Percentiles rank a stretch among this genome's conserved stretches.
Evolutionary conservation across 2,888 invertebrate genomes (phyloP).

Genomic region (Cataglyphis albicans): DNA sequence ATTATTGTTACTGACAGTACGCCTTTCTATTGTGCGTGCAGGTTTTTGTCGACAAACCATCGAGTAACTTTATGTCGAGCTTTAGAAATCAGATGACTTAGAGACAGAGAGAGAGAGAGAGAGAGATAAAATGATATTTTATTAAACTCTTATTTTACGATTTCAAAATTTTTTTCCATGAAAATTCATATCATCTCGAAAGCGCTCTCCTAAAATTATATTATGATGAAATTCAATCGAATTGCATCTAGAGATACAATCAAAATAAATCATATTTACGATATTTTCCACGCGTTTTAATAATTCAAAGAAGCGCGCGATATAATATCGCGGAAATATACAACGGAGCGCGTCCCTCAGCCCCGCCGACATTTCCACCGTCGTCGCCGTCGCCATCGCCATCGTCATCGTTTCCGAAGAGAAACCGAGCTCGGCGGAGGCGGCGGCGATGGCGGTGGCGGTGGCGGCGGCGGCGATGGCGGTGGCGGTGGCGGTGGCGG

Average conservation of each 20-base stretch:
- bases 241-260: not conserved
- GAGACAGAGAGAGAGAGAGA: not conserved
- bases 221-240: not conserved
- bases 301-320: constrained; percentile 31
- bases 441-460: no score
- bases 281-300: constrained; percentile 29
- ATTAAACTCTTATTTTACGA: not conserved
- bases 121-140: not conserved
- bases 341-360: not conserved
- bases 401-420: constrained; percentile 58
- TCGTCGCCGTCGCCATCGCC: constrained; percentile 21
- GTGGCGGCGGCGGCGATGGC: no score
- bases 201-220: not conserved
- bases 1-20: not conserved
- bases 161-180: not conserved
- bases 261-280: not conserved
- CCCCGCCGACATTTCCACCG: constrained; percentile 28
- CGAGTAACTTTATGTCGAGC: not conserved
- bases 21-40: not conserved
- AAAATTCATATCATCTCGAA: not conserved
- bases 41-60: not conserved
- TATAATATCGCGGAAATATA: constrained; percentile 23
- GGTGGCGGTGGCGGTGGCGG: not conserved
- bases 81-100: not conserved
- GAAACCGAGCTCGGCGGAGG: constrained; percentile 46